phyloP scores from a whole-genome alignment of 2,113 vertebrate genomes.

The Eleginops maclovinus region DNA sequence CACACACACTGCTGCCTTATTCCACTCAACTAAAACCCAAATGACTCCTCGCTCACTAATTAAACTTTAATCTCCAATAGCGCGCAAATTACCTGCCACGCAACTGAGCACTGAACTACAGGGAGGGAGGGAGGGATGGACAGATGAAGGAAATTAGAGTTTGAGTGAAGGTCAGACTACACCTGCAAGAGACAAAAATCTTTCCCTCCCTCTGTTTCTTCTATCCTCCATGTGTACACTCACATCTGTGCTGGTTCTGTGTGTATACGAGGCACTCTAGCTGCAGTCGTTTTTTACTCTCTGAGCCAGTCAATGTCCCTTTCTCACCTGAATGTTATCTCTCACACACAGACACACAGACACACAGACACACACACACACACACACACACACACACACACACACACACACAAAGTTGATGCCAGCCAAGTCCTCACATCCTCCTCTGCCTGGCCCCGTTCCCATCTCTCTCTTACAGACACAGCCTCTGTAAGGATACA shows the following conservation, averaged over 20 bases:
- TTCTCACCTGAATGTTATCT: conserved; percentile 73
- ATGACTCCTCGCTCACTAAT: conserved; percentile 84
- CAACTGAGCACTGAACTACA: conserved; percentile 76
- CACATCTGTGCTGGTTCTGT: conserved; percentile 24
- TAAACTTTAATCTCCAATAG: conserved; percentile 87
- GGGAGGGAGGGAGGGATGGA: conserved; percentile 56
- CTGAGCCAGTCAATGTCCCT: conserved; percentile 59
- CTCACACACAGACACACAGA: conserved; percentile 50
- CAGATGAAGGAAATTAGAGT: conserved; percentile 65
- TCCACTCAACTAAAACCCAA: conserved; percentile 83
- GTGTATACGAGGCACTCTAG: conserved; percentile 13
- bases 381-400: conserved; percentile 37
- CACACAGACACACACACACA: conserved; percentile 43
- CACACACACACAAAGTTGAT: conserved; percentile 37
- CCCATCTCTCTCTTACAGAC: conserved; percentile 66
- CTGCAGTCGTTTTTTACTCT: conserved; percentile 65
- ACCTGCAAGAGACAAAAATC: conserved; percentile 61
- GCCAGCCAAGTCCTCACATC: conserved; percentile 61
- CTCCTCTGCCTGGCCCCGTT: conserved; percentile 75
- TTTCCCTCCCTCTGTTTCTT: conserved; percentile 13
- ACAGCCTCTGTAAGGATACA: conserved; percentile 63
- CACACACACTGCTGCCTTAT: conserved; percentile 68
- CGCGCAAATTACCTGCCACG: conserved; percentile 85
- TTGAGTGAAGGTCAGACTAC: conserved; percentile 82
- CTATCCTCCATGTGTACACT: conserved; percentile 24